phyloP scores from a whole-genome alignment of 2,797 vertebrate genomes.

The Denticeps clupeoides region DNA sequence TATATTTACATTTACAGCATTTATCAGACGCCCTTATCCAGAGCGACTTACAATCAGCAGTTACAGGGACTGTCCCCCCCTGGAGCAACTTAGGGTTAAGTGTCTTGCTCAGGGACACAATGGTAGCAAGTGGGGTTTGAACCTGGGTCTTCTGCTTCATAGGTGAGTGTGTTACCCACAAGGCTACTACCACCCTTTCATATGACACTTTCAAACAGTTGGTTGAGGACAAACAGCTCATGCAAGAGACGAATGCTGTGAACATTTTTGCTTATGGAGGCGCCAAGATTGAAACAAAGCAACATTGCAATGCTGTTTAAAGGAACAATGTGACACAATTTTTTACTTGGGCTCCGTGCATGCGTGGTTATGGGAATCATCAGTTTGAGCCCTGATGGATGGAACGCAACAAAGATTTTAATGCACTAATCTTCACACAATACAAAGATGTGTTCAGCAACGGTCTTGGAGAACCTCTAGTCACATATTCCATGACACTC shows the following conservation, averaged over 20 bases:
- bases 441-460: slow-evolving; percentile 22
- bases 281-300: background rate
- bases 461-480: slow-evolving; percentile 19
- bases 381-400: background rate
- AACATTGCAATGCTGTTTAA: background rate
- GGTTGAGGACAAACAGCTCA: background rate
- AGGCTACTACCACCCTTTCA: no score
- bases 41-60: no score
- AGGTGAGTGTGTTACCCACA: no score
- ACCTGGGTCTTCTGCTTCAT: no score
- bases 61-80: no score
- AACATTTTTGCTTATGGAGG: slow-evolving; percentile 13
- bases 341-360: slow-evolving; percentile 16
- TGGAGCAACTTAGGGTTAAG: no score
- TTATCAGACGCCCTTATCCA: no score
- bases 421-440: background rate
- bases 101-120: no score
- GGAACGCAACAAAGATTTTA: slow-evolving; percentile 3
- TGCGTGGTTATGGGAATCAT: slow-evolving; percentile 11
- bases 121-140: no score
- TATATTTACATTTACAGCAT: no score
- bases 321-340: background rate
- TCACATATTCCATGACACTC: slow-evolving; percentile 25
- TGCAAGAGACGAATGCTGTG: background rate
- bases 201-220: background rate